These are phyloP conservation scores for Sciurus carolinensis DNA, from an alignment of 2,797 vertebrate genomes.

Conservation along the genomic window DNA sequence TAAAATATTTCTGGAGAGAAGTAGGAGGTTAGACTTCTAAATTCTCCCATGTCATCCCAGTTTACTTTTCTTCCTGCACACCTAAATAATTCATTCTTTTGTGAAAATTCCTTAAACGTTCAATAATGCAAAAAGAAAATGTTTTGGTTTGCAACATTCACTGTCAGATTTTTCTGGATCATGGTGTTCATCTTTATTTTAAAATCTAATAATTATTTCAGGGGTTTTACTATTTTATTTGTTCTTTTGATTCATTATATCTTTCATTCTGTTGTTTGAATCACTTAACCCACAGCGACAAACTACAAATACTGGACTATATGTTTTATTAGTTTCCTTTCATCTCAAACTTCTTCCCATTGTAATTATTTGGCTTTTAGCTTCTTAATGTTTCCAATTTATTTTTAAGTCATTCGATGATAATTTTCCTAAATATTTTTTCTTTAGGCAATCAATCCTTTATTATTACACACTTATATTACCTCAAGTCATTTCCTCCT, in stretches of 20 bases:
- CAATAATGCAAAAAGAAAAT: neutral
- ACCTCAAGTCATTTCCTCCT: neutral
- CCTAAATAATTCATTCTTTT: neutral
- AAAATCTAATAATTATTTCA: slow-evolving; percentile 38
- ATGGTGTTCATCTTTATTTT: neutral
- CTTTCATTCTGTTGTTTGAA: neutral
- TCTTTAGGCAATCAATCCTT: neutral
- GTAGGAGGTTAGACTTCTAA: neutral
- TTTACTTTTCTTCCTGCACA: neutral
- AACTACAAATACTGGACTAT: neutral
- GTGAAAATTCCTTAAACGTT: neutral
- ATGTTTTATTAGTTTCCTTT: neutral
- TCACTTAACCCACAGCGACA: neutral
- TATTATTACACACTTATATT: slow-evolving; percentile 4
- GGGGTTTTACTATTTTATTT: slow-evolving; percentile 39
- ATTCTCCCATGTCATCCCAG: rapidly evolving
- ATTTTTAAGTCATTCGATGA: neutral
- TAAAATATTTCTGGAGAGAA: neutral
- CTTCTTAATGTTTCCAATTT: neutral
- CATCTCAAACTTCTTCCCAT: neutral
- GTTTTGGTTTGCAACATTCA: neutral
- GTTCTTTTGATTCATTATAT: neutral
- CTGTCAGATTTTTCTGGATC: neutral
- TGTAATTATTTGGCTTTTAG: slow-evolving; percentile 5
- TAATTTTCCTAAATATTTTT: neutral